These are phyloP conservation scores for Sander lucioperca DNA, from an alignment of 2,113 vertebrate genomes.

Conservation along the genomic window DNA sequence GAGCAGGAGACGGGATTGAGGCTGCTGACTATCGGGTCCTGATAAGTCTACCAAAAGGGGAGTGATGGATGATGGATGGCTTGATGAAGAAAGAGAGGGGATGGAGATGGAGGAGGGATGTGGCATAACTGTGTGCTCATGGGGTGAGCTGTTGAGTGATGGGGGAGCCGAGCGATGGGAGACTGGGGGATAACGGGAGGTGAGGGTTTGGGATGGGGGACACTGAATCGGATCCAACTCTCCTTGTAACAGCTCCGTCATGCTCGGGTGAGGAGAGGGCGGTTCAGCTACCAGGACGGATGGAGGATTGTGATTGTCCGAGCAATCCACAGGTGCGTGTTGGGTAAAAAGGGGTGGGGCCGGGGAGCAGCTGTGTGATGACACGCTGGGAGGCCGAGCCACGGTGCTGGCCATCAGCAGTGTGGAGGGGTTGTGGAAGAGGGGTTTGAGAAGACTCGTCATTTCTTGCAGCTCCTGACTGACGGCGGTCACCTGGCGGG, in stretches of 20 bases:
- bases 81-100: constrained; percentile 55
- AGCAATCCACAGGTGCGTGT: constrained; percentile 19
- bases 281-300: background rate
- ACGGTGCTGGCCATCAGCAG: constrained; percentile 58
- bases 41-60: constrained; percentile 53
- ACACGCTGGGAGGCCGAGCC: constrained; percentile 74
- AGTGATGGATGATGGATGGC: constrained; percentile 23
- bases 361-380: constrained; percentile 61
- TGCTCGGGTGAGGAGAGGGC: constrained; percentile 8
- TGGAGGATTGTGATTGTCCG: constrained; percentile 24
- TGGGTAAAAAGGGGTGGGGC: constrained; percentile 47
- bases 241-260: background rate
- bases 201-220: constrained; percentile 41
- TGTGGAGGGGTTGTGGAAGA: constrained; percentile 74
- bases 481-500: constrained; percentile 83
- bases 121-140: constrained; percentile 28
- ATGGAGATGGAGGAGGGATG: constrained; percentile 52
- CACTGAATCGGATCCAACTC: constrained; percentile 32
- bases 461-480: constrained; percentile 87
- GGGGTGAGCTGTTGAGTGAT: constrained; percentile 76
- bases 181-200: background rate
- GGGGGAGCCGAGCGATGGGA: constrained; percentile 74
- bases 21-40: background rate
- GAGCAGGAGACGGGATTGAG: background rate
- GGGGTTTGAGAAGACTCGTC: constrained; percentile 83